Evolutionary conservation across 1,140 invertebrate genomes (phyloP), one percentile per base, ranked within the genome.

Genomic region (Galleria mellonella): DNA sequence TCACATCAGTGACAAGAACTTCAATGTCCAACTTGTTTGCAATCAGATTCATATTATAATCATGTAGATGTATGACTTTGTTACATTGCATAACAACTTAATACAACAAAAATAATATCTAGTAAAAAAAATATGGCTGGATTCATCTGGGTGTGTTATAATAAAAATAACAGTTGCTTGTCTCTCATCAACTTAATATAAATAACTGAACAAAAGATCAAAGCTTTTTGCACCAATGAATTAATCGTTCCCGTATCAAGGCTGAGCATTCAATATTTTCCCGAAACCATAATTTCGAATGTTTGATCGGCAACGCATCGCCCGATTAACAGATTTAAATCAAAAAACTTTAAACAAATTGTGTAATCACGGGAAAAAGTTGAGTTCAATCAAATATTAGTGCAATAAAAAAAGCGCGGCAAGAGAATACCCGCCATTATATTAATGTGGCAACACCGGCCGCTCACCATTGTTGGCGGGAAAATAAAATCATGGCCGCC

Each of bases 221-320:
- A 27, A 45, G 33, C 31, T 42, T 23, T 3, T 44, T 23, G 29
- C 13, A 35, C 28, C 39, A 40, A 58, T 47, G 49, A 54, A 58
- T 65, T 56, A 55, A 63, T 59, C 52, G 43, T 44, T 48, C 39
- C 30, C 38, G 43, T 37, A 57, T 52, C 54, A 51, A 53, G 44
- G 52, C 43, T 51, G 40, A 44, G 50, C 49, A 27, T 29, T 43
- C 50, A 51, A 37, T 37, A 37, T 12, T 37, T 14, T 37, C 4
- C n/a, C 5, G 9, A 37, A 37, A 37, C 1, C 17, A 37, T 37
- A 37, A 38, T 47, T 53, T 35, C 27, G 6, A 23, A 23, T 6
- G 57, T 70, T 70, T 70, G 66, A 70, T 70, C 66, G 51, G 32
- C 33, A n/a, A n/a, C n/a, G n/a, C 52, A 51, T 38, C 57, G 36